phyloP scores from a whole-genome alignment of 2,797 vertebrate species.

The Mormyrus proboscirostris region DNA sequence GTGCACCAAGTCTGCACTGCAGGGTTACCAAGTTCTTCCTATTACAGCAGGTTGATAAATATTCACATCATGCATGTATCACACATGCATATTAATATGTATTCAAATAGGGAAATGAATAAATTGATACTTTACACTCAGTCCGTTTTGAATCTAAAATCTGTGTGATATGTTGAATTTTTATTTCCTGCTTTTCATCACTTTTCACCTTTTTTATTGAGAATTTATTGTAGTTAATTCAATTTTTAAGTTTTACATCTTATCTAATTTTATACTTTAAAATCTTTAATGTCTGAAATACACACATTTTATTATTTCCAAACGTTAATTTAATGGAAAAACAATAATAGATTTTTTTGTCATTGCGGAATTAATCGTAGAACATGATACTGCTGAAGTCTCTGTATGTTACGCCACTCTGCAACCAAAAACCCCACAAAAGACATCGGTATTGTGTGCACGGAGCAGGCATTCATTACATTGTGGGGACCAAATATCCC shows the following conservation, averaged over 20 bases:
- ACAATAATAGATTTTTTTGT: background rate
- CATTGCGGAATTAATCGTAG: background rate
- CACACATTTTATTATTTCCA: background rate
- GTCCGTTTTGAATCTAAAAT: background rate
- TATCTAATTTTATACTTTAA: no score
- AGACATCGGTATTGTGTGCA: background rate
- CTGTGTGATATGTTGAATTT: background rate
- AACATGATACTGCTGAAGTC: background rate
- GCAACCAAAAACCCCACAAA: background rate
- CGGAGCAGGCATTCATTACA: background rate
- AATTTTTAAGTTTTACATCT: no score
- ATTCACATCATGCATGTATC: background rate
- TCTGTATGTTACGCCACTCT: background rate
- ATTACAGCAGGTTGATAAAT: background rate
- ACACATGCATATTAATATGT: background rate
- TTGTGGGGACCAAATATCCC: background rate
- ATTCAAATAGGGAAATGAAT: background rate
- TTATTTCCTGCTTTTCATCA: background rate
- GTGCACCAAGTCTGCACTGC: background rate
- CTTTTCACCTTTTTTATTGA: background rate
- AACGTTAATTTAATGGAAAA: background rate
- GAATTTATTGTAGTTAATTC: background rate
- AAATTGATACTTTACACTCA: background rate
- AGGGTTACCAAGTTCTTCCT: background rate
- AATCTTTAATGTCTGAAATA: background rate